Base-by-base conservation (phyloP, 1,140 invertebrate genomes). In the Arctopsyche grandis region DNA sequence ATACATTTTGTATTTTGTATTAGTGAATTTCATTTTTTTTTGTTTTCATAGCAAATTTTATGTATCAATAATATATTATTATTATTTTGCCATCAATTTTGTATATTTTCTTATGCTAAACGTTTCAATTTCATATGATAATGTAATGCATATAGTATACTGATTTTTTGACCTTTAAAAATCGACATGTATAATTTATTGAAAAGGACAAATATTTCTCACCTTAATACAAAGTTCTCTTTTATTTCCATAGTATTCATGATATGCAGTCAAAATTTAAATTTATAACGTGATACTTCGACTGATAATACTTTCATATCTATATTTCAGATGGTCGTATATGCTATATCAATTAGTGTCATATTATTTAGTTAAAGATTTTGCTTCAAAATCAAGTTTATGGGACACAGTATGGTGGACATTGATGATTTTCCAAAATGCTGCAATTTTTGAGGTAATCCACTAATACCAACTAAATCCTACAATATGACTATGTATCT, bases 401-500 rank as follows among this genome's bases (percentile, higher is more conserved):
- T 97, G 94, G 93, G 86, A 91, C 9, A 90, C 88, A 82, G 91
- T 94, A 0, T 91, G 91, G 83, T 86, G 89, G 79, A 89, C 91
- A 9, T 88, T 98, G 0, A 91, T 95, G 56, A 91, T 97, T 80
- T 97, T 97, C 83, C 97, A 98, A 89, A 97, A 96, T 88, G 95
- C 93, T 79, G 97, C 96, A 75, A 85, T 96, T 78, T 88, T 98
- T 75, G 96, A 98, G 91, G 94, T 95, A 89, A 38, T 83, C 0
- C 24, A 26, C 12, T 78, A 82, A 69, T 52, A 21, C 29, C 16
- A 78, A 38, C 7, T 38, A 38, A 38, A 38, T 4, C 1, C 7
- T 38, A 38, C 29, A 38, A 38, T 1, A 38, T 38, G n/a, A 46
- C 14, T 46, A 14, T 46, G 14, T 52, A 5, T 19, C 48, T 52